Percentiles rank a stretch among this genome's conserved stretches.
These are phyloP conservation scores for Endomychus coccineus DNA, from an alignment of 2,888 invertebrate genomes.

Conservation along the genomic window DNA sequence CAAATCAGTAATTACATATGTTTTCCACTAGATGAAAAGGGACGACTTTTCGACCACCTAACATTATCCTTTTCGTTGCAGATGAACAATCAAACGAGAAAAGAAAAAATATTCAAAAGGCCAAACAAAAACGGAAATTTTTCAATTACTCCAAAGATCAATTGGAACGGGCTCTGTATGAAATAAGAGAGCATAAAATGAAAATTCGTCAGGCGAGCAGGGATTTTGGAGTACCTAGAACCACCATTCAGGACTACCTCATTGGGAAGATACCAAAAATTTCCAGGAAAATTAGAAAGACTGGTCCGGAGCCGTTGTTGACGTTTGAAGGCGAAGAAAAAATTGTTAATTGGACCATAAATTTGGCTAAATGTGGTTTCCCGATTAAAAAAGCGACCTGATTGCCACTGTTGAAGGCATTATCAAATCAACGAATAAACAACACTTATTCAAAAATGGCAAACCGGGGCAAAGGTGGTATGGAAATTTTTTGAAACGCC, in stretches of 20 bases:
- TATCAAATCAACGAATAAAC: neutral
- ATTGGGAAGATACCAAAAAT: constrained; percentile 20
- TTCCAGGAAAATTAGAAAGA: constrained; percentile 22
- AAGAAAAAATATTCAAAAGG: neutral
- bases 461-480: constrained; percentile 28
- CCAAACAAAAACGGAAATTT: constrained; percentile 2
- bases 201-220: constrained; percentile 12
- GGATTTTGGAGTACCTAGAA: constrained; percentile 14
- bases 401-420: neutral
- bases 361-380: constrained; percentile 13
- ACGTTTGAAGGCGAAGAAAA: constrained; percentile 26
- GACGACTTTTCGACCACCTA: too few relatives aligned
- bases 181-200: constrained; percentile 1
- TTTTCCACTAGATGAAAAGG: too few relatives aligned
- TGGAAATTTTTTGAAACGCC: constrained; percentile 23
- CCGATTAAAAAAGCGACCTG: neutral
- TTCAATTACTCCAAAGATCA: neutral
- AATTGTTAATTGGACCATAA: constrained; percentile 23
- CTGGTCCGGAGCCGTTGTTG: constrained; percentile 24
- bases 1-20: too few relatives aligned
- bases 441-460: constrained; percentile 15
- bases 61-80: neutral
- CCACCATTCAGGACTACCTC: constrained; percentile 15
- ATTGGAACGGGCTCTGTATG: neutral
- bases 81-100: neutral